Conservation (phyloP, 2,113 vertebrate species). For the Ptyas mucosa region DNA sequence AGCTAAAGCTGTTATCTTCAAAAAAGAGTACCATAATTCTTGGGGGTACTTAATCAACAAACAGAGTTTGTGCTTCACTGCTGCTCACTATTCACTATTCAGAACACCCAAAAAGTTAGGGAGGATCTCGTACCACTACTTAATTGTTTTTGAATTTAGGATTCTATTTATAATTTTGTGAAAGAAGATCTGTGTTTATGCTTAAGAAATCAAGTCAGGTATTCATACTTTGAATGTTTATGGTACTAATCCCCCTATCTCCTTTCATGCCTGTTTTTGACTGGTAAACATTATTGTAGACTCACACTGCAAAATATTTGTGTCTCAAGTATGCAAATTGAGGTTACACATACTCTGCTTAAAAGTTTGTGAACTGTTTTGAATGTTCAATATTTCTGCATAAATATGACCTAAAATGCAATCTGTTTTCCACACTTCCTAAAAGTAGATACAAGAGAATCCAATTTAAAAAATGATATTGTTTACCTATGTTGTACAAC, state of each 20-base stretch:
- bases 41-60: background rate
- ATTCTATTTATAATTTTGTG: background rate
- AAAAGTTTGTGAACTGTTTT: background rate
- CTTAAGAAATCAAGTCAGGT: background rate
- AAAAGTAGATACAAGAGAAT: background rate
- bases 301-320: background rate
- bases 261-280: background rate
- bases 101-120: background rate
- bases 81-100: background rate
- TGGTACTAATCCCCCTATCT: background rate
- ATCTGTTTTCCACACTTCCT: background rate
- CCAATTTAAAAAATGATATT: background rate
- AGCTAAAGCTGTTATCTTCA: background rate
- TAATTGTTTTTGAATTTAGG: background rate
- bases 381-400: background rate
- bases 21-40: background rate
- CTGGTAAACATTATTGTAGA: background rate
- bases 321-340: background rate
- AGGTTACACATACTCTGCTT: background rate
- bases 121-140: background rate
- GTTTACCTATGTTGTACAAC: conserved; percentile 89
- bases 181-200: background rate
- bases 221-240: background rate
- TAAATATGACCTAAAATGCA: background rate
- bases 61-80: background rate